Base-by-base conservation (phyloP, 2,113 vertebrate genomes). In the Leptobrachium leishanense region DNA sequence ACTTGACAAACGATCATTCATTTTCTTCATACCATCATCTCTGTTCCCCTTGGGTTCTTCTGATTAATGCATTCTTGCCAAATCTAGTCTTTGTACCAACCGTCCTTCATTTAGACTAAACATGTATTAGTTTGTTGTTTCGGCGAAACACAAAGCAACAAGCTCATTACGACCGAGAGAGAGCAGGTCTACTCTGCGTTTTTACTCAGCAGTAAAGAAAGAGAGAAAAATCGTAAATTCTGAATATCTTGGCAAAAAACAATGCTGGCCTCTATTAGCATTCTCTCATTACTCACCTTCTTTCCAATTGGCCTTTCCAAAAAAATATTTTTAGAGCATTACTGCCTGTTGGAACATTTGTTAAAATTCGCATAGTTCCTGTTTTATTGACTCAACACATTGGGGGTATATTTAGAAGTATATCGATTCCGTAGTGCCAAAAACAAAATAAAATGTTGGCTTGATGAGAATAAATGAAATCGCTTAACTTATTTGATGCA, bases 321-420 rank as follows among this genome's bases (percentile, higher is more conserved):
- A 81, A 81, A 31, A 82, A 75, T 88, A 88, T 92, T 87, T 84
- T 89, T 88, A 88, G 90, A 92, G 88, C 80, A 84, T 0, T 72
- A 0, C 74, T 87, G 44, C 6, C 54, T 41, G 72, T 80, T 80
- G 69, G 77, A 70, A 59, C 64, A 10, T 68, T 80, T 73, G 13
- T 55, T 80, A 20, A 13, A 8, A 79, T 41, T 65, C 64, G 20
- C 15, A 67, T 55, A 54, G 10, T 55, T 12, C 8, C 44, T 64
- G 43, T 65, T 79, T 65, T 72, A 72, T 79, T 79, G 57, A 77
- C 68, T 63, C 43, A 5, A 40, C 13, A 50, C 42, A 46, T 50
- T 50, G 46, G 46, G 46, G 46, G 46, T 50, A 50, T 50, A 50
- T 31, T 20, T 43, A 69, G 66, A 77, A 57, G 54, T 46, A 62